A percentile compares a stretch with the other conserved stretches of the same genome.
Evolutionary conservation across 2,888 invertebrate species (phyloP).

Genomic region (Dryocosmus kuriphilus): DNA sequence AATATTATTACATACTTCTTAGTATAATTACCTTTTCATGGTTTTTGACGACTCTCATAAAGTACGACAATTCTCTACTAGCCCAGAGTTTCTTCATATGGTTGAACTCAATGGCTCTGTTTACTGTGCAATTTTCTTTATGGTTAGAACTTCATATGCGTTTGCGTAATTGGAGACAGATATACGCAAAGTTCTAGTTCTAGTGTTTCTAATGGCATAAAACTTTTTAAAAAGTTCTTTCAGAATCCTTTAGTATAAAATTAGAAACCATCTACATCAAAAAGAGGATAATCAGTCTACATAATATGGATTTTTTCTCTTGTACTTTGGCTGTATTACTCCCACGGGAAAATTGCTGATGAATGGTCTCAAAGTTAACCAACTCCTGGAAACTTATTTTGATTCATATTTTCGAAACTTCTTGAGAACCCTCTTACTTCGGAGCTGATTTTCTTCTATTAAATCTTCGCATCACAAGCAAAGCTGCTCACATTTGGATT

Average conservation of each 20-base stretch:
- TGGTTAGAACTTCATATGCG: constrained; percentile 26
- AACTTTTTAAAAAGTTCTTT: no score
- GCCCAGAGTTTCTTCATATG: neutral
- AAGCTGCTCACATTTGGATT: constrained; percentile 34
- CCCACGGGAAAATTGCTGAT: no score
- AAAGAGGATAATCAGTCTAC: no score
- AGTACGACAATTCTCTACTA: constrained; percentile 23
- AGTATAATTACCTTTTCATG: constrained; percentile 1
- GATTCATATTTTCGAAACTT: neutral
- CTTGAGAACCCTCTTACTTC: neutral
- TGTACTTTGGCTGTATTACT: no score
- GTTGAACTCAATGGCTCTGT: constrained; percentile 19
- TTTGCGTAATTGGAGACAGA: constrained; percentile 9
- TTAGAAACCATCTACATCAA: no score
- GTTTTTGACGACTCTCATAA: constrained; percentile 25
- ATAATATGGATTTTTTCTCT: no score
- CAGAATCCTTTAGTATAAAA: no score
- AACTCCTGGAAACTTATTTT: neutral
- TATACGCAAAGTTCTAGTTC: neutral
- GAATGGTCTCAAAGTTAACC: neutral
- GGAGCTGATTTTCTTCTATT: constrained; percentile 18
- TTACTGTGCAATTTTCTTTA: constrained; percentile 36
- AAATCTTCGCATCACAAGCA: constrained; percentile 28
- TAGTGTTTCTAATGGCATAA: neutral
- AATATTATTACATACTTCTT: constrained; percentile 8